These are phyloP conservation scores for Caenorhabditis brenneri DNA, from an alignment of 1,140 invertebrate species.

Conservation along the genomic window DNA sequence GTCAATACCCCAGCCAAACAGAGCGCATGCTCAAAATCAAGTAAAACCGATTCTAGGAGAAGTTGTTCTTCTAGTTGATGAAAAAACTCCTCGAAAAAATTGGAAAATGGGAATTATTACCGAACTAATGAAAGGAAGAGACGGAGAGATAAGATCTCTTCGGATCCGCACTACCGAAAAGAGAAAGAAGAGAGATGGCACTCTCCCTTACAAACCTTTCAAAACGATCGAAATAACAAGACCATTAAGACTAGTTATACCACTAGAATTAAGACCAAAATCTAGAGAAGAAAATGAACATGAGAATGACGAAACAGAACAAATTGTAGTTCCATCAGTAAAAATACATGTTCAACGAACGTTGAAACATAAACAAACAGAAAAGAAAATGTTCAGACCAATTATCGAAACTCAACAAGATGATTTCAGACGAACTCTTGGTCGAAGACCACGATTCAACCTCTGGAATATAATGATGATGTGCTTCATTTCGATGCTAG, in stretches of 20 bases:
- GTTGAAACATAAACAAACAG: no score
- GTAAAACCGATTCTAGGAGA: slow-evolving; percentile 16
- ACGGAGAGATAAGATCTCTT: slow-evolving; percentile 17
- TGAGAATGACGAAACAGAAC: no score
- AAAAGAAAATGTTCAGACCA: no score
- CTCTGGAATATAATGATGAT: no score
- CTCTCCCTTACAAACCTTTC: no score
- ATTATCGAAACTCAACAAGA: no score
- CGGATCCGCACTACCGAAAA: not conserved
- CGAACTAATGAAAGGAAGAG: slow-evolving; percentile 26
- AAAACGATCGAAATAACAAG: not conserved
- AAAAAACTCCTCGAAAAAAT: not conserved
- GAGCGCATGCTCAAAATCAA: not conserved
- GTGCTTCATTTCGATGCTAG: no score
- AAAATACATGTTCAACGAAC: no score
- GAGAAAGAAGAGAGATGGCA: not conserved
- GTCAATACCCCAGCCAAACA: not conserved
- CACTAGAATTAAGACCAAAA: slow-evolving; percentile 14
- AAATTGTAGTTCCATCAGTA: no score
- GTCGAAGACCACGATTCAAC: no score
- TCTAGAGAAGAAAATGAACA: not conserved
- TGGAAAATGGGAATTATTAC: slow-evolving; percentile 44
- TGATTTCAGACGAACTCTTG: no score
- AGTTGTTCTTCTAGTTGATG: slow-evolving; percentile 31
- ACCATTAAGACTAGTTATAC: slow-evolving; percentile 8